Base-by-base conservation (phyloP, 1,140 invertebrate genomes). In the Cotesia vestalis region DNA sequence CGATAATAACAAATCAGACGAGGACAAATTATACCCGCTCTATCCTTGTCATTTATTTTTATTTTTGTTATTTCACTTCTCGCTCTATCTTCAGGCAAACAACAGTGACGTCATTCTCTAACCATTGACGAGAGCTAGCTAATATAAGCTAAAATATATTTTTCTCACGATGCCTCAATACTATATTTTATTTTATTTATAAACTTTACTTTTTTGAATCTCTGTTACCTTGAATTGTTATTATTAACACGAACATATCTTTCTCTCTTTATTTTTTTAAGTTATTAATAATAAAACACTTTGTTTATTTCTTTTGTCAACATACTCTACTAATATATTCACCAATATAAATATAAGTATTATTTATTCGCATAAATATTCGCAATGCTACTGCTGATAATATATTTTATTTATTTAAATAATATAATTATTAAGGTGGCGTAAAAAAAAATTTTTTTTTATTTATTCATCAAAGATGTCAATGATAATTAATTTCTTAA, bases 151-250 rank as follows among this genome's bases (percentile, higher is more conserved):
- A 11, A 61, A 61, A 12, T 61, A 4, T 34, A 34, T 34, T 20
- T 36, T 61, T 36, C 34, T 27, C 60, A 61, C 60, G 27, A 34
- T 20, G 2, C 3, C 60, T 46, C 6, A 46, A 46, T 46, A 46
- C 6, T 46, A 12, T 27, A 12, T 11, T 9, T 57, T 14, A 61
- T 27, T 61, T 11, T 34, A 61, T 61, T 27, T 27, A 61, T 14
- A 27, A 61, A 27, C 11, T 61, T 34, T 20, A 27, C 20, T 61
- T 61, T 75, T 74, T 74, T 74, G 64, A 75, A 63, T 57, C 69
- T 55, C 66, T 60, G 67, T 74, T 73, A 71, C 66, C 70, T 67
- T 35, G 66, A 51, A 51, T 67, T 51, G 17, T 55, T 20, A 60
- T 27, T 34, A 11, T 17, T 35, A 36, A 52, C n/a, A 12, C 63